Percentiles rank a stretch among this genome's conserved stretches.
Evolutionary conservation across 2,113 vertebrate species (phyloP).

Genomic region (Spheniscus mendiculus): DNA sequence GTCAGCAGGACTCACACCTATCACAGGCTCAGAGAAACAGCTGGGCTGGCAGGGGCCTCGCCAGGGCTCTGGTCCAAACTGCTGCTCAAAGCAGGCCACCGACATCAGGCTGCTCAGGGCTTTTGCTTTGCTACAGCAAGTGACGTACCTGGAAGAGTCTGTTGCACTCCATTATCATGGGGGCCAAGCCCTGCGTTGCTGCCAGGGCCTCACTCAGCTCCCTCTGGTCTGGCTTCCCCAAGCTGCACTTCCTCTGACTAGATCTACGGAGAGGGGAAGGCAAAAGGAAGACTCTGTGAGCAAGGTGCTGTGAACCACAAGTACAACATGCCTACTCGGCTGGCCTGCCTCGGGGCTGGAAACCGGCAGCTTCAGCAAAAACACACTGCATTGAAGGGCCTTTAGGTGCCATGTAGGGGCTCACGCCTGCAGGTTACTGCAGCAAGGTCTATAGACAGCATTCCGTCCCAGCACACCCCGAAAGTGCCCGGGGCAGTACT

Average conservation of each 20-base stretch:
- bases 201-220: slow-evolving; percentile 88
- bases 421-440: rapidly evolving
- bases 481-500: background rate
- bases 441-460: background rate
- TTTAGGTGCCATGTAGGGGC: rapidly evolving
- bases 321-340: rapidly evolving
- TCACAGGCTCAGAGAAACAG: background rate
- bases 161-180: slow-evolving; percentile 83
- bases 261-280: slow-evolving; percentile 41
- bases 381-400: background rate
- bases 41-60: background rate
- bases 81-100: too few species aligned
- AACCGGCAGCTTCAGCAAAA: background rate
- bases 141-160: slow-evolving; percentile 82
- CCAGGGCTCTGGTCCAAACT: background rate
- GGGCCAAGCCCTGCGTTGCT: slow-evolving; percentile 85
- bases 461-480: background rate
- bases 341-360: too few species aligned
- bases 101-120: background rate
- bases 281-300: background rate
- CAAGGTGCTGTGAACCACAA: background rate
- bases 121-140: background rate
- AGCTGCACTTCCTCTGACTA: slow-evolving; percentile 83
- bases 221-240: slow-evolving; percentile 85
- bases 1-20: background rate